Percentiles rank a stretch among this genome's conserved stretches.
phyloP scores from a whole-genome alignment of 2,888 invertebrate genomes.

The Microplitis manilae region DNA sequence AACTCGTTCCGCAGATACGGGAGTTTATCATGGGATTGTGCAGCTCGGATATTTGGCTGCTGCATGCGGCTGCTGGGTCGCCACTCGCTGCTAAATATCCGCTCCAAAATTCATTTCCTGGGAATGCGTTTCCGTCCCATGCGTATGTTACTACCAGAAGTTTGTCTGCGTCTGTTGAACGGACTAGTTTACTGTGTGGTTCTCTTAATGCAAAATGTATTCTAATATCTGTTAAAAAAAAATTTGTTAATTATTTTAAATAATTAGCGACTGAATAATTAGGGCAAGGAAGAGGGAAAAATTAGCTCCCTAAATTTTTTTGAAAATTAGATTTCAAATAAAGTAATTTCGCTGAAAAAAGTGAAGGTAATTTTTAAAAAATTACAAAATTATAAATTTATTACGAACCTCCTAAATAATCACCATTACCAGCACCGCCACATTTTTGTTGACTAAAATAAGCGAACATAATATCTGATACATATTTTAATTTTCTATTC shows the following conservation, averaged over 20 bases:
- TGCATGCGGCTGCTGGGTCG: conserved; percentile 78
- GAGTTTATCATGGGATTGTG: conserved; percentile 77
- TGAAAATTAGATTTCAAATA: no score
- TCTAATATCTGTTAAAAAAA: conserved; percentile 61
- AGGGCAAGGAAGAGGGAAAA: no score
- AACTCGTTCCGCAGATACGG: conserved; percentile 73
- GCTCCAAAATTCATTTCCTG: conserved; percentile 81
- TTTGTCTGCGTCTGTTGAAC: conserved; percentile 65
- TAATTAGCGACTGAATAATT: no score
- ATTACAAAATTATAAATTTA: no score
- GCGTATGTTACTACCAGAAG: conserved; percentile 79
- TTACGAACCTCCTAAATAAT: conserved; percentile 63
- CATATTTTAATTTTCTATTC: conserved; percentile 72
- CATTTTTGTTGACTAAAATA: conserved; percentile 74
- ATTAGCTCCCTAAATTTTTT: no score
- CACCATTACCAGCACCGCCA: conserved; percentile 73
- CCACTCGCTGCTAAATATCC: conserved; percentile 75
- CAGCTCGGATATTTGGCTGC: conserved; percentile 76
- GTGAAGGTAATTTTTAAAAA: no score
- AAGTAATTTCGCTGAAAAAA: no score
- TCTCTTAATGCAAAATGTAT: conserved; percentile 67
- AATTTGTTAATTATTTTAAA: no score
- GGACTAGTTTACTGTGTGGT: conserved; percentile 64
- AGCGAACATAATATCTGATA: conserved; percentile 79
- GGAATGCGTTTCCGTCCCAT: conserved; percentile 82